Evolutionary conservation across 1,140 invertebrate species (phyloP).

Genomic region (Kradibia gibbosae): DNA sequence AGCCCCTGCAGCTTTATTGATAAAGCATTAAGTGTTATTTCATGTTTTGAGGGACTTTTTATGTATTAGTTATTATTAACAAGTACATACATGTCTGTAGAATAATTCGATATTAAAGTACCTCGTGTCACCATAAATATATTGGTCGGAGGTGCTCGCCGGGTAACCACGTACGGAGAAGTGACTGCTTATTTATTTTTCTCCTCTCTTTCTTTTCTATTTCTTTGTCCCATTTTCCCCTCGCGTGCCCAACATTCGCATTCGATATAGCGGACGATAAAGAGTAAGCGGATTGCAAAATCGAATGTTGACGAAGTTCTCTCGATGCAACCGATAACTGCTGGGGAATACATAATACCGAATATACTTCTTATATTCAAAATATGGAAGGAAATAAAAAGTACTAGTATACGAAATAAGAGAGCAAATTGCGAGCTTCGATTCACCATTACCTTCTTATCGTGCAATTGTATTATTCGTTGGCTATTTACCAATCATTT

Average conservation of each 20-base stretch:
- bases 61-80: background rate
- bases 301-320: constrained; percentile 59
- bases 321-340: constrained; percentile 49
- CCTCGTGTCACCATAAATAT: constrained; percentile 24
- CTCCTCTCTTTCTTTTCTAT: background rate
- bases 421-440: background rate
- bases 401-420: constrained; percentile 6
- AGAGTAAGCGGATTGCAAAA: constrained; percentile 56
- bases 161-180: background rate
- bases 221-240: background rate
- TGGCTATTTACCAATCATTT: background rate
- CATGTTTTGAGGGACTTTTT: background rate
- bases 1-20: background rate
- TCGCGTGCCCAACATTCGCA: background rate
- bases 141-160: background rate
- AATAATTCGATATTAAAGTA: constrained; percentile 17
- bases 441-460: background rate
- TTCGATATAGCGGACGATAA: background rate
- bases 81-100: constrained; percentile 4
- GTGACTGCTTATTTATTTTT: constrained; percentile 3
- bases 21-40: background rate
- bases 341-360: constrained; percentile 28
- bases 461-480: background rate
- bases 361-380: constrained; percentile 11
- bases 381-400: background rate